Conservation (phyloP, 2,888 invertebrate species). For the Nomada lathburiana region DNA sequence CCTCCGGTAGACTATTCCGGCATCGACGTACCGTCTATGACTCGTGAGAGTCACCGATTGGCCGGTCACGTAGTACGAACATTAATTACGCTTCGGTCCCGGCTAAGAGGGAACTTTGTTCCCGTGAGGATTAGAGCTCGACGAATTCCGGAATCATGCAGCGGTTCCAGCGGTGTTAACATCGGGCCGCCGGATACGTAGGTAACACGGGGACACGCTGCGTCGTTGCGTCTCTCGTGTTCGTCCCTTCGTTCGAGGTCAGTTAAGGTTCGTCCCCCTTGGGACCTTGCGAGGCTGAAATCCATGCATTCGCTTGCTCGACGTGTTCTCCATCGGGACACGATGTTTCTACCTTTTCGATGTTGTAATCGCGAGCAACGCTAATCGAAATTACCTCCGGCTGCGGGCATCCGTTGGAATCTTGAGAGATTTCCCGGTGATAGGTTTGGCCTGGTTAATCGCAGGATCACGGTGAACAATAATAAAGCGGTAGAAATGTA, state of each 20-base stretch:
- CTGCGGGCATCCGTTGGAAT: not conserved
- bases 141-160: conserved; percentile 70
- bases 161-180: conserved; percentile 66
- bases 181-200: conserved; percentile 58
- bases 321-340: conserved; percentile 22
- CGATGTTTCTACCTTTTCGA: conserved; percentile 14
- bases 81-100: conserved; percentile 72
- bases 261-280: conserved; percentile 44
- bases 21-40: conserved; percentile 54
- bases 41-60: conserved; percentile 67
- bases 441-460: not conserved
- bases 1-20: conserved; percentile 47
- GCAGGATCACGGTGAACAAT: not conserved
- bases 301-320: conserved; percentile 55
- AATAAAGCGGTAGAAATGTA: not conserved
- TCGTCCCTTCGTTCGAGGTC: conserved; percentile 63
- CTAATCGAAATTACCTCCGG: conserved; percentile 50
- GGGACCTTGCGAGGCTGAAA: conserved; percentile 45
- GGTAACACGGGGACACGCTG: conserved; percentile 57
- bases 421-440: conserved; percentile 5
- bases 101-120: conserved; percentile 71
- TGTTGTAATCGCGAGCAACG: conserved; percentile 9
- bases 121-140: conserved; percentile 65
- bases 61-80: conserved; percentile 69
- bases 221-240: conserved; percentile 52